These are phyloP conservation scores for Adelognathus sp. DNA, from an alignment of 2,888 invertebrate genomes.

Conservation along the genomic window DNA sequence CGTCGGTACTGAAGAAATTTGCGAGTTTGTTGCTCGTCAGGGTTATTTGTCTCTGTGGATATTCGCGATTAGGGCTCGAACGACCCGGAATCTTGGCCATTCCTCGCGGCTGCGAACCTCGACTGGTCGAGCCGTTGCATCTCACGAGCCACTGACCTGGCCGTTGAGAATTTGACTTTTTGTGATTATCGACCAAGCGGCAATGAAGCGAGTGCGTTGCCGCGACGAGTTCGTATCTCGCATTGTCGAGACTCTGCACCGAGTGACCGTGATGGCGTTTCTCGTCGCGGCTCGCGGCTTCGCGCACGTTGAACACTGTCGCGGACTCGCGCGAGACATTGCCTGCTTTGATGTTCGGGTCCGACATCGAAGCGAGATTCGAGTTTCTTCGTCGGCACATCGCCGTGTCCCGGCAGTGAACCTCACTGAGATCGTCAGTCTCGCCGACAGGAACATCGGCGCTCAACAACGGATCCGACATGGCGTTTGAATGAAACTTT, in stretches of 20 bases:
- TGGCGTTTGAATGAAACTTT: constrained; percentile 71
- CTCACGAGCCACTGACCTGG: constrained; percentile 60
- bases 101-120: neutral
- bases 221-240: constrained; percentile 37
- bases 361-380: constrained; percentile 75
- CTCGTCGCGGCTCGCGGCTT: constrained; percentile 19
- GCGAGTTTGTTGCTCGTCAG: constrained; percentile 73
- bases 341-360: constrained; percentile 74
- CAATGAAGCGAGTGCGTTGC: constrained; percentile 29
- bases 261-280: constrained; percentile 70
- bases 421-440: constrained; percentile 56
- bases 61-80: neutral
- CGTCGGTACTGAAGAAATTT: constrained; percentile 62
- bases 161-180: neutral
- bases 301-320: constrained; percentile 53
- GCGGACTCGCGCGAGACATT: constrained; percentile 55
- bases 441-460: constrained; percentile 61
- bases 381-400: constrained; percentile 65
- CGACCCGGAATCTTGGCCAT: neutral
- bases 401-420: constrained; percentile 51
- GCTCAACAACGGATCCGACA: constrained; percentile 76
- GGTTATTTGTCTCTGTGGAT: constrained; percentile 65
- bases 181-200: constrained; percentile 35
- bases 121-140: neutral
- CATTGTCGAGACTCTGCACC: constrained; percentile 71